These are phyloP conservation scores for Colostygia pectinataria DNA, from an alignment of 2,888 invertebrate species.

Conservation along the genomic window DNA sequence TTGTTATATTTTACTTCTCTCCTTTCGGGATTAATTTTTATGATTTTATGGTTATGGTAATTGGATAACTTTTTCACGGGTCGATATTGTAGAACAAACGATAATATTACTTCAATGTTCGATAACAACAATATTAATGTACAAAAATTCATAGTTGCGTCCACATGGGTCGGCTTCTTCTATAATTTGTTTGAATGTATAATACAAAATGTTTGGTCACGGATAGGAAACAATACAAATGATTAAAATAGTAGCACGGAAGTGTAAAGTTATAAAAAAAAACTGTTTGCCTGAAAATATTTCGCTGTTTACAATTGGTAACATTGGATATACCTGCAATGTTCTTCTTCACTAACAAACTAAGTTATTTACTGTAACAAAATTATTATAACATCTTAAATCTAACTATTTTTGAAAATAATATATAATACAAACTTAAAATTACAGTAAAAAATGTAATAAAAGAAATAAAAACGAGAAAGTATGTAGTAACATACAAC, in stretches of 20 bases:
- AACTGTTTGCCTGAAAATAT: no score
- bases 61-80: neutral
- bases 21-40: neutral
- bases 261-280: no score
- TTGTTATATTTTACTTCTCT: neutral
- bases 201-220: conserved; percentile 11
- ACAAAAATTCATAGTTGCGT: neutral
- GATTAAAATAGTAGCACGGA: neutral
- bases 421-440: no score
- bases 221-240: neutral
- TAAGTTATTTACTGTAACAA: no score
- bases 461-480: no score
- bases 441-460: no score
- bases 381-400: no score
- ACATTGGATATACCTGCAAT: no score
- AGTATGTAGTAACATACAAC: no score
- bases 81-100: neutral
- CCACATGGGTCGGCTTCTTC: neutral
- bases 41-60: neutral
- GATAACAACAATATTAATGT: neutral
- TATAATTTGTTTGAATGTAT: neutral
- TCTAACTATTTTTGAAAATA: no score
- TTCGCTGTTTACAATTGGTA: no score
- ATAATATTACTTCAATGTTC: neutral
- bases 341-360: no score